Evolutionary conservation across 2,888 invertebrate genomes (phyloP).

Genomic region (Xanthia icteritia): DNA sequence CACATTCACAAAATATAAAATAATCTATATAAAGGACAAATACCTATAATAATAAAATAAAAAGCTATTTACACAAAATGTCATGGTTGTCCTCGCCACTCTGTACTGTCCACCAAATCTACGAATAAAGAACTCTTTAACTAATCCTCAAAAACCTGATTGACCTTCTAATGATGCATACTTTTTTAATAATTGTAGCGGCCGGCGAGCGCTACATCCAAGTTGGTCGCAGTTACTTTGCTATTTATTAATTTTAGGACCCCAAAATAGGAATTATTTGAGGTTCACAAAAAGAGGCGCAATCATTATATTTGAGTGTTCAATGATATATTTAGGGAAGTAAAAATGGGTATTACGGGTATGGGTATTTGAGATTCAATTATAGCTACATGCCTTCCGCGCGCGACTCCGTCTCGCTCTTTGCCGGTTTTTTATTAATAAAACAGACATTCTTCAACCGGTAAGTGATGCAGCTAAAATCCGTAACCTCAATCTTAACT

Average conservation of each 20-base stretch:
- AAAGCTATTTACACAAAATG: no score
- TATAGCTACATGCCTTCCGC: no score
- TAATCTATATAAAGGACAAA: no score
- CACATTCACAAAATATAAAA: no score
- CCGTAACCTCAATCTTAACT: constrained; percentile 9
- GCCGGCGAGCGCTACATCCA: not conserved
- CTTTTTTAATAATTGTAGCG: not conserved
- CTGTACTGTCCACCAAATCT: no score
- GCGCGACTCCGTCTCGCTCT: not conserved
- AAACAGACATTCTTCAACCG: not conserved
- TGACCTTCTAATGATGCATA: not conserved
- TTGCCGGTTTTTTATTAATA: not conserved
- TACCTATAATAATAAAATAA: no score
- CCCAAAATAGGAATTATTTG: no score
- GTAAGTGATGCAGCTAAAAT: constrained; percentile 18
- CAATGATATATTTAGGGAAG: not conserved
- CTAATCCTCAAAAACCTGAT: not conserved
- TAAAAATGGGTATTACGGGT: no score
- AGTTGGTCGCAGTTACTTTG: not conserved
- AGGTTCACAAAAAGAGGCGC: not conserved
- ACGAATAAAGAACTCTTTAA: not conserved
- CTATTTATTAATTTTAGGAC: not conserved
- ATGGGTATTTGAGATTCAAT: no score
- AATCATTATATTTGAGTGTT: not conserved
- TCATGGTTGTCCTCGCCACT: no score